Evolutionary conservation across 2,888 invertebrate genomes (phyloP).

Genomic region (Limnephilus auricula): DNA sequence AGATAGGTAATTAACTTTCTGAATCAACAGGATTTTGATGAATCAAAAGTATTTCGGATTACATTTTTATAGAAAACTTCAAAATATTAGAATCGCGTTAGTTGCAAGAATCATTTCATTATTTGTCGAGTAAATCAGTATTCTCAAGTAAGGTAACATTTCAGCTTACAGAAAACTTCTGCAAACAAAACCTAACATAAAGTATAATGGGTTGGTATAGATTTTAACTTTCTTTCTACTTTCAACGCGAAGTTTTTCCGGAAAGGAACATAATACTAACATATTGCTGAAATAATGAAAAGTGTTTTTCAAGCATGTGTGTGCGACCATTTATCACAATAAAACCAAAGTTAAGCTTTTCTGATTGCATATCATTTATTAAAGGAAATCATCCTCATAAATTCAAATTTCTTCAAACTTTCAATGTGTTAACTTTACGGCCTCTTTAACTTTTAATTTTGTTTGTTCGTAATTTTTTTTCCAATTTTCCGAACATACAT

Average conservation of each 20-base stretch:
- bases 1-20: too few species aligned
- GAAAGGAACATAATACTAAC: not conserved
- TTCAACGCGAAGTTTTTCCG: not conserved
- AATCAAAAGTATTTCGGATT: too few species aligned
- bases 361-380: conserved; percentile 8
- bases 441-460: not conserved
- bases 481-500: not conserved
- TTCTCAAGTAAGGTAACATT: not conserved
- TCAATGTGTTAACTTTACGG: not conserved
- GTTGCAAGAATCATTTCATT: not conserved
- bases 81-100: not conserved
- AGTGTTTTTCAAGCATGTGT: not conserved
- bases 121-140: not conserved
- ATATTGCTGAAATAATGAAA: conserved; percentile 1
- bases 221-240: not conserved
- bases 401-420: conserved; percentile 13
- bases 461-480: not conserved
- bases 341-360: not conserved
- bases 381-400: conserved; percentile 3
- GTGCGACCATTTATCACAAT: not conserved
- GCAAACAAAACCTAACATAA: not conserved
- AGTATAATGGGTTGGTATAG: not conserved
- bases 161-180: not conserved
- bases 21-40: too few species aligned
- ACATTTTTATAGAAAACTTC: not conserved